Evolutionary conservation across 2,113 vertebrate species (phyloP).

Genomic region (Leucosticte australis): DNA sequence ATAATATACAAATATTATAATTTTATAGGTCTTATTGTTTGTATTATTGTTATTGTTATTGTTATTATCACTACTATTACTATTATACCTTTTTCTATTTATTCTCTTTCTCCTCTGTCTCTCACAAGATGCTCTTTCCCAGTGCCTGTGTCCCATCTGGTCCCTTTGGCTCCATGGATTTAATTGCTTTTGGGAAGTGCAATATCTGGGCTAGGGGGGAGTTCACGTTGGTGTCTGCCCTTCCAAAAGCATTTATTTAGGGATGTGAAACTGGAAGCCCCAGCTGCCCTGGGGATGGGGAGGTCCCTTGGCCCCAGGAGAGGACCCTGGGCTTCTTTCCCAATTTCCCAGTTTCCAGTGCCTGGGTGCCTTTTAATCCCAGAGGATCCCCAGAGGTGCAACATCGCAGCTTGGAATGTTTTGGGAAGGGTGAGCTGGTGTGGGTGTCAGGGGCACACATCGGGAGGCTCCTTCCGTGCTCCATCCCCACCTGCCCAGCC

Average conservation of each 20-base stretch:
- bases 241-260: not conserved
- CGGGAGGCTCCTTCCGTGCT: not conserved
- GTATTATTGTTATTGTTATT: not conserved
- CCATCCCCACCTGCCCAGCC: not conserved
- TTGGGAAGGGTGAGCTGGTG: not conserved
- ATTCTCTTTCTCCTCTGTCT: not conserved
- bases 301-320: not conserved
- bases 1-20: not conserved
- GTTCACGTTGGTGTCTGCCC: rapidly evolving
- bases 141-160: not conserved
- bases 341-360: not conserved
- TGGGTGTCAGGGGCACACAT: not conserved
- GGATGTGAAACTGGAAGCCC: not conserved
- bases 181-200: not conserved
- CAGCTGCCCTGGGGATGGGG: not conserved
- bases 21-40: not conserved
- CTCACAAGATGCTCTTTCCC: not conserved
- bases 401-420: not conserved
- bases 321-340: not conserved
- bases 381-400: rapidly evolving
- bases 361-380: not conserved
- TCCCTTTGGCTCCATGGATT: not conserved
- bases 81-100: not conserved
- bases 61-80: not conserved
- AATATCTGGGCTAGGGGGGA: not conserved